Percentiles rank a stretch among this genome's conserved stretches.
Evolutionary conservation across 1,140 invertebrate genomes (phyloP).

Genomic region (Bombus soroeensis): DNA sequence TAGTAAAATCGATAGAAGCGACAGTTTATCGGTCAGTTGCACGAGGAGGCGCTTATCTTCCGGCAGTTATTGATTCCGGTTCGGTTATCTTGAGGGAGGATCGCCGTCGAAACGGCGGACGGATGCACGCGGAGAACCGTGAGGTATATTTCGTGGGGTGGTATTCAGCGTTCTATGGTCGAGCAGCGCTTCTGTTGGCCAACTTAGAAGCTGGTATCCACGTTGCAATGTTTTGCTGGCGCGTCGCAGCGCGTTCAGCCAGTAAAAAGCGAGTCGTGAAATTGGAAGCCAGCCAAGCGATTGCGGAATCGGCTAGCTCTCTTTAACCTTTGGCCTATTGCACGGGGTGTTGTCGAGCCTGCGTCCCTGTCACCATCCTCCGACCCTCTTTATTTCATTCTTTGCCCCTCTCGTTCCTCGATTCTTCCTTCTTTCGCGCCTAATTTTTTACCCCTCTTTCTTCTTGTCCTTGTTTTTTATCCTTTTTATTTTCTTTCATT

Average conservation of each 20-base stretch:
- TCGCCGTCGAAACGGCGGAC: slow-evolving; percentile 3
- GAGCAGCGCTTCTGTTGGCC: background rate
- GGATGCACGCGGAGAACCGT: background rate
- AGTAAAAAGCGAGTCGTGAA: slow-evolving; percentile 74
- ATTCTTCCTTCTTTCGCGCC: background rate
- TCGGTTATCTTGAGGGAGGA: slow-evolving; percentile 23
- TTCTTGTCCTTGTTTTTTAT: background rate
- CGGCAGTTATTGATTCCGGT: slow-evolving; percentile 29
- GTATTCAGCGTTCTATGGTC: background rate
- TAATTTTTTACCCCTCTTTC: background rate
- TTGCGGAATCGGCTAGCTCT: slow-evolving; percentile 73
- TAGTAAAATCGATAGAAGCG: background rate
- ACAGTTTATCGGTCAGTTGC: slow-evolving; percentile 2
- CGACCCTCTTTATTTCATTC: background rate
- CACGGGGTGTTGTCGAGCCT: background rate
- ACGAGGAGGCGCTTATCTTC: background rate
- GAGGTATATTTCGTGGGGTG: slow-evolving; percentile 1
- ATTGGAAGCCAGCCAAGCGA: slow-evolving; percentile 75
- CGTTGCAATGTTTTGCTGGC: slow-evolving; percentile 73
- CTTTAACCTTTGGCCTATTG: slow-evolving; percentile 50
- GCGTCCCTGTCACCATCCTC: slow-evolving; percentile 6
- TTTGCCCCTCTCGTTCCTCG: background rate
- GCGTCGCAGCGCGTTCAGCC: slow-evolving; percentile 70
- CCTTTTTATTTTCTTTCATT: background rate
- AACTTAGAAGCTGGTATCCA: slow-evolving; percentile 26